phyloP scores from a whole-genome alignment of 2,797 vertebrate genomes.

The Hippoglossus hippoglossus region DNA sequence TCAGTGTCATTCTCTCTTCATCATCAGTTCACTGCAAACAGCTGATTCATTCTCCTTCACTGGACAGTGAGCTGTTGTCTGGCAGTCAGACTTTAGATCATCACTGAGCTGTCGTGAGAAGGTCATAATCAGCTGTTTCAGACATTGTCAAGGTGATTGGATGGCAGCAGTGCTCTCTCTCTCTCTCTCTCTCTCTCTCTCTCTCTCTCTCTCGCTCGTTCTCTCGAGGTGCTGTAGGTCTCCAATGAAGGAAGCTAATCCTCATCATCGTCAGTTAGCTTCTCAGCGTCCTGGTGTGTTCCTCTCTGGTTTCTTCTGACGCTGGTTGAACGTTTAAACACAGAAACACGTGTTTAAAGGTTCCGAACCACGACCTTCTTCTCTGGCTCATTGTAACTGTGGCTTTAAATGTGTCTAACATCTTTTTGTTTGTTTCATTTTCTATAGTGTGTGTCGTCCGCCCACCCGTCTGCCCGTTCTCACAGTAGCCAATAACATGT shows the following conservation, averaged over 20 bases:
- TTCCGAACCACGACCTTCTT: conserved; percentile 72
- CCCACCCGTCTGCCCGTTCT: conserved; percentile 69
- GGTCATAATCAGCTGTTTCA: neutral
- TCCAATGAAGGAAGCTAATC: conserved; percentile 59
- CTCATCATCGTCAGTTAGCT: conserved; percentile 52
- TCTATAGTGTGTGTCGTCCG: conserved; percentile 84
- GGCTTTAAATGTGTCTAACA: conserved; percentile 85
- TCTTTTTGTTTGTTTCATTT: conserved; percentile 84
- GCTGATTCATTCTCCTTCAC: too few species aligned
- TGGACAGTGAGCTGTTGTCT: too few species aligned
- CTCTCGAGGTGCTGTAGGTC: conserved; percentile 19
- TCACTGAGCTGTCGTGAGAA: neutral
- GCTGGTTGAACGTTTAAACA: conserved; percentile 86
- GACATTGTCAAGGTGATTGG: neutral
- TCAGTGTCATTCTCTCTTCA: too few species aligned
- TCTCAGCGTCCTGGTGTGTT: conserved; percentile 58
- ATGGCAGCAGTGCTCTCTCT: conserved; percentile 47
- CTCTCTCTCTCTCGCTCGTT: neutral
- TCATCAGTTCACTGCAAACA: too few species aligned
- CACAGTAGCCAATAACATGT: conserved; percentile 65
- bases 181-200: neutral
- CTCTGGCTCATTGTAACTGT: conserved; percentile 74
- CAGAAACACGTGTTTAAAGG: conserved; percentile 80
- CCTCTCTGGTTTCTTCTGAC: conserved; percentile 57
- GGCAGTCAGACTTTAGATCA: too few species aligned